These are phyloP conservation scores for Spea multiplicata DNA, from an alignment of 2,113 vertebrate genomes.

Conservation along the genomic window DNA sequence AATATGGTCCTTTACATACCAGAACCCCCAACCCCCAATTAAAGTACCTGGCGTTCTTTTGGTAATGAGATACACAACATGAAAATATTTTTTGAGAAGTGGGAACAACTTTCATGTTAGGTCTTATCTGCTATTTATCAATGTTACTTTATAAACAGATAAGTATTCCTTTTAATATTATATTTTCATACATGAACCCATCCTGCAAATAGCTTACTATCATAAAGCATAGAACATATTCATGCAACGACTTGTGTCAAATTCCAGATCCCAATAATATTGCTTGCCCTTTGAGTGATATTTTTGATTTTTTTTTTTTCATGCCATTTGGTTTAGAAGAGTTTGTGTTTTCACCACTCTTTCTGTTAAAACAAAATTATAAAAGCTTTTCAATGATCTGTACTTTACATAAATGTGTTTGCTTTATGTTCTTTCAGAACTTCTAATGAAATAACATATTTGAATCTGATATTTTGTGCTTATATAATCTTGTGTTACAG, in stretches of 20 bases:
- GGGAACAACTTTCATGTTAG: too few relatives aligned
- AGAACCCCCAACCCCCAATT: too few relatives aligned
- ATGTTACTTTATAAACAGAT: too few relatives aligned
- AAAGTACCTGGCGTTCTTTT: too few relatives aligned
- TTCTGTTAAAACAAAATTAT: not conserved
- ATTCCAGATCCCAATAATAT: not conserved
- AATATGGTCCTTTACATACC: too few relatives aligned
- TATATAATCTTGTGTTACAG: conserved; percentile 21
- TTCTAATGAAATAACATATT: conserved; percentile 19
- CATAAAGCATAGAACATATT: not conserved
- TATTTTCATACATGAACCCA: too few relatives aligned
- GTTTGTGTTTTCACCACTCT: not conserved
- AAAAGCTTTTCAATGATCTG: conserved; percentile 29
- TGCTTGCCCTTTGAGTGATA: not conserved
- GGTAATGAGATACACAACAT: too few relatives aligned
- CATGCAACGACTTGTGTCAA: not conserved
- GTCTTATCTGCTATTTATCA: too few relatives aligned
- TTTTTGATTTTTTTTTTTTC: not conserved
- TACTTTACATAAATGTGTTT: conserved; percentile 22
- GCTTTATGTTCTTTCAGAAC: conserved; percentile 11
- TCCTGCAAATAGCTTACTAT: not conserved
- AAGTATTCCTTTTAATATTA: too few relatives aligned
- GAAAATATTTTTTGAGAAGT: too few relatives aligned
- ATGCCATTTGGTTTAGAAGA: not conserved
- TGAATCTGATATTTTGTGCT: not conserved